Evolutionary conservation across 2,113 vertebrate species (phyloP), one percentile per base, ranked within the genome.

Genomic region (Thymallus thymallus): DNA sequence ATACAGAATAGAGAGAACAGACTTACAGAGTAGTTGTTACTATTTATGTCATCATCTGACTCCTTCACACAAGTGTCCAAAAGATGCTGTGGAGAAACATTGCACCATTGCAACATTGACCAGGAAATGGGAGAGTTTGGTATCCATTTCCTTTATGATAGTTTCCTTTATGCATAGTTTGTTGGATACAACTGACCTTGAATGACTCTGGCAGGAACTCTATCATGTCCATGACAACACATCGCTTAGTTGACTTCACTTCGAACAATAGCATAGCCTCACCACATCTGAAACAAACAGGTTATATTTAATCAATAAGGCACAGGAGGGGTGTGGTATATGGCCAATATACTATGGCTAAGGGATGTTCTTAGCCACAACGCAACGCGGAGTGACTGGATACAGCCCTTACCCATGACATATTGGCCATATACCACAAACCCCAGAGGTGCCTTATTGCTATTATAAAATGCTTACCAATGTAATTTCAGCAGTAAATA

Each of bases 131-230:
- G 16, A 51, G 5, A 51, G 16, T 6, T 60, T 55, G 20, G 51
- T 18, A 55, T 55, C 14, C 51, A 55, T 41, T 12, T 41, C 51
- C 51, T 55, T 20, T 55, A 20, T 60, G n/a, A 22, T 4, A 69
- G 4, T 26, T 55, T 58, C 5, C 12, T 32, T 30, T 13, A 55
- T 6, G 46, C n/a, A 23, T 29, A 41, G 20, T 45, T 20, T 45
- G 29, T 24, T 58, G 3, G 9, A 1, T 61, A 70, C 45, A 45
- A 62, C 89, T 90, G 87, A 96, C 94, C 87, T 94, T 95, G 80
- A 95, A 93, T 58, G 92, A 91, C 73, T 96, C 94, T 13, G 95
- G 95, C 35, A 95, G 92, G 73, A 95, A 92, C 78, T 95, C 94
- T 68, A 96, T 90, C 92, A 96, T 93, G 81, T 94, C 94, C 60